Evolutionary conservation across 2,888 invertebrate species (phyloP), one percentile per base, ranked within the genome.

Genomic region (Alloplasta piceator): DNA sequence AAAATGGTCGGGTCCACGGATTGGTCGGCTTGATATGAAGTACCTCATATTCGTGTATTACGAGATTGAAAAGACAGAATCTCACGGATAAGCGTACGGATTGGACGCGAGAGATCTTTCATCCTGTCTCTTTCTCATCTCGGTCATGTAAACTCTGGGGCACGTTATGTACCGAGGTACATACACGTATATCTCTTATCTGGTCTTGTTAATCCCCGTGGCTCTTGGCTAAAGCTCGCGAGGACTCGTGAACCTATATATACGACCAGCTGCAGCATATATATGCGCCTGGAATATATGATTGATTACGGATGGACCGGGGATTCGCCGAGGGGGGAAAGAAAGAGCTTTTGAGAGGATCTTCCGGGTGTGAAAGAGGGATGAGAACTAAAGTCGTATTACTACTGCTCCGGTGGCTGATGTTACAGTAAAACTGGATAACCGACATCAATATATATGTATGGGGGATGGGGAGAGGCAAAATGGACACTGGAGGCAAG

Each of bases 241-340:
- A n/a, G 50, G 56, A 41, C 38, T 70, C 43, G 43, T 38, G 38
- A 64, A 14, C 61, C n/a, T n/a, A n/a, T 66, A 55, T 67, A 26
- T 26, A 58, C 56, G 67, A 72, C 36, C 72, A 78, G 26, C 46
- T 61, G 16, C 46, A 55, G 61, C 38, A 39, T 26, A 52, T 26
- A 67, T 56, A 55, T 26, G 26, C 26, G 38, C 46, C 58, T 52
- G 68, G 36, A 73, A 80, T 73, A 68, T 80, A 77, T 80, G 73
- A 77, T 77, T 77, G 73, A 80, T 73, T 73, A 78, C 66, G 52
- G 10, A 73, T 60, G 64, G 48, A 46, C 60, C 50, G 60, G 52
- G 41, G 46, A 12, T 48, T 58, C 63, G n/a, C 52, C 46, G 26
- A 26, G 3, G 26, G 26, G 52, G 41, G 14, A 60, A 73, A 60